These are phyloP conservation scores for Ctenopoma kingsleyae DNA, from an alignment of 2,797 vertebrate genomes.

Conservation along the genomic window DNA sequence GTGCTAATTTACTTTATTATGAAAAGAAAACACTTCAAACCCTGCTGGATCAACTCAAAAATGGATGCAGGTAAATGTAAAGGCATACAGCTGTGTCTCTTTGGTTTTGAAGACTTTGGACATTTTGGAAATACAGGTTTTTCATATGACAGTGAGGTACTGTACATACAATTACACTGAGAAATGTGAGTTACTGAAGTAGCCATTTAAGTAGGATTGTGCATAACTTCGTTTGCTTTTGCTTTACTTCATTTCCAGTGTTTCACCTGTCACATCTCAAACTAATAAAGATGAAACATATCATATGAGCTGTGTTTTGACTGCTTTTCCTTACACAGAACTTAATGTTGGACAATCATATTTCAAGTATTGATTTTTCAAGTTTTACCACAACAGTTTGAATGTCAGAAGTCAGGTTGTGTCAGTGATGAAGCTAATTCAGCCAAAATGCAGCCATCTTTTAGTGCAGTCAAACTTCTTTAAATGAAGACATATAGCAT, in stretches of 20 bases:
- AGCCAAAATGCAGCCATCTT: not conserved
- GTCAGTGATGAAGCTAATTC: not conserved
- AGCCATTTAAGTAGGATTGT: constrained; percentile 9
- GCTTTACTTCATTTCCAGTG: constrained; percentile 25
- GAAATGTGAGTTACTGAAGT: constrained; percentile 4
- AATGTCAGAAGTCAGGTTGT: too few species aligned
- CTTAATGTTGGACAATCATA: not conserved
- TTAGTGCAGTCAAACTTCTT: not conserved
- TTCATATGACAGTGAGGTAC: not conserved
- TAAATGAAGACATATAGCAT: not conserved
- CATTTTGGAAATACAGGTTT: not conserved
- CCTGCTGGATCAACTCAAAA: constrained; percentile 1
- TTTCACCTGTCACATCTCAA: constrained; percentile 25
- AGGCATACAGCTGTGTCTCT: not conserved
- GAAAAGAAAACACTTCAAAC: constrained; percentile 3
- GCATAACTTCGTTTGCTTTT: constrained; percentile 25
- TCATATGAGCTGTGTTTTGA: constrained; percentile 38
- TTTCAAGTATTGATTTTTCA: not conserved
- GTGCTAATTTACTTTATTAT: not conserved
- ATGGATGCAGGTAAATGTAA: not conserved
- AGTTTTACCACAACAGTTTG: not conserved
- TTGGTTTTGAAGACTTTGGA: not conserved
- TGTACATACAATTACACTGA: not conserved
- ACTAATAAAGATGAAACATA: constrained; percentile 53
- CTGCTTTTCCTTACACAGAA: constrained; percentile 27